A percentile compares a stretch with the other conserved stretches of the same genome.
These are phyloP conservation scores for Oreochromis aureus DNA, from an alignment of 2,113 vertebrate genomes.

Conservation along the genomic window DNA sequence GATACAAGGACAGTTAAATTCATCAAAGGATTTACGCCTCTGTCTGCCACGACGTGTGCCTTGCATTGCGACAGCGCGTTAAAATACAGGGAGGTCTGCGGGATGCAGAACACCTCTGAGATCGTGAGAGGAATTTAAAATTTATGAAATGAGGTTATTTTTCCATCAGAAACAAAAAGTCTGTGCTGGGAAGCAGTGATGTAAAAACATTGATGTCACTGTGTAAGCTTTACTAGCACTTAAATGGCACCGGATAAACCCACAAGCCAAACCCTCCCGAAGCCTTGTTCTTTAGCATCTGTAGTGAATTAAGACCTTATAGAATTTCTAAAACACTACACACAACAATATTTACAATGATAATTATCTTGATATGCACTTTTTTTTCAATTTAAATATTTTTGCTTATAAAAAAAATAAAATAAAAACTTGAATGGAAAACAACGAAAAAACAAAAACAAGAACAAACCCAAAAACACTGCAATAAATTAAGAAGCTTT, in stretches of 20 bases:
- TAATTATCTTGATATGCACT: constrained; percentile 61
- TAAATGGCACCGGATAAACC: constrained; percentile 52
- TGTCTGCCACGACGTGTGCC: neutral
- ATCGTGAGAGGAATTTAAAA: constrained; percentile 18
- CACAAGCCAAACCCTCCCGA: constrained; percentile 37
- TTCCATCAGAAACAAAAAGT: neutral
- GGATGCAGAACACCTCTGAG: neutral
- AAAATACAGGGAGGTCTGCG: neutral
- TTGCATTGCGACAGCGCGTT: neutral
- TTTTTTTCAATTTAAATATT: constrained; percentile 67
- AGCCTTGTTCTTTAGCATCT: constrained; percentile 60
- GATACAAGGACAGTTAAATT: neutral
- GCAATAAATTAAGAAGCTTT: constrained; percentile 73
- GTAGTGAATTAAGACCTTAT: constrained; percentile 63
- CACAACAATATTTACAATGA: constrained; percentile 68
- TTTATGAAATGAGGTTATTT: neutral
- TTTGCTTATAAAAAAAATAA: constrained; percentile 68
- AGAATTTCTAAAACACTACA: constrained; percentile 65
- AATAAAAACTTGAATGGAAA: constrained; percentile 45
- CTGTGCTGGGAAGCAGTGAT: constrained; percentile 43
- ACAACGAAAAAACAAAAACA: constrained; percentile 47
- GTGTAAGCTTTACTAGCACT: constrained; percentile 48
- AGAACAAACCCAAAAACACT: constrained; percentile 36
- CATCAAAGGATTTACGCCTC: neutral
- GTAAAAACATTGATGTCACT: constrained; percentile 48